Percentiles rank a stretch among this genome's conserved stretches.
These are phyloP conservation scores for Archilochus colubris DNA, from an alignment of 2,113 vertebrate genomes.

Conservation along the genomic window DNA sequence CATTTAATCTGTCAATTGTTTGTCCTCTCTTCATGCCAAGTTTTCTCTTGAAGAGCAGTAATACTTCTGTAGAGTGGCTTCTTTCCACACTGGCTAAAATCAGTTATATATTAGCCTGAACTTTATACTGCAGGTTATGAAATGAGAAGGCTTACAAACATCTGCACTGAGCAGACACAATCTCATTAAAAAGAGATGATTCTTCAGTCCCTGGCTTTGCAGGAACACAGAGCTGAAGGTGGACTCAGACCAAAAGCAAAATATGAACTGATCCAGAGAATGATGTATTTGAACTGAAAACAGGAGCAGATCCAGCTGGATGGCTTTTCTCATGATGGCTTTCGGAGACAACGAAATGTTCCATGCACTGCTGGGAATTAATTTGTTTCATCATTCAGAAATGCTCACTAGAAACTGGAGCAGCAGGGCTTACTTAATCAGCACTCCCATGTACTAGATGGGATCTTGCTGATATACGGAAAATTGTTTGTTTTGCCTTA, in stretches of 20 bases:
- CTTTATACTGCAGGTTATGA: not conserved
- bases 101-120: constrained; percentile 19
- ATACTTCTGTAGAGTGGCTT: not conserved
- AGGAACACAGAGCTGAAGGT: not conserved
- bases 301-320: not conserved
- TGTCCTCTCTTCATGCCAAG: fast-evolving
- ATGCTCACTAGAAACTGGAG: not conserved
- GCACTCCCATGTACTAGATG: not conserved
- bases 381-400: not conserved
- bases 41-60: not conserved
- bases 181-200: not conserved
- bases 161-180: not conserved
- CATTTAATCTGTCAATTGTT: not conserved
- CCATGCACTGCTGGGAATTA: not conserved
- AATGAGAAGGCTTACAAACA: not conserved
- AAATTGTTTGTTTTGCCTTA: not conserved
- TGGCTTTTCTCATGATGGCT: not conserved
- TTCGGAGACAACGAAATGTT: not conserved
- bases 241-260: not conserved
- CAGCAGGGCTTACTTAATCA: not conserved
- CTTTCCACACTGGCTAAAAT: not conserved
- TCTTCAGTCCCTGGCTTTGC: not conserved
- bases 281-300: not conserved
- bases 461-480: not conserved
- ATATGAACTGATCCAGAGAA: not conserved